Percentiles rank a stretch among this genome's conserved stretches.
Conservation (phyloP, 1,140 invertebrate genomes). For the Drosophila sp. region DNA sequence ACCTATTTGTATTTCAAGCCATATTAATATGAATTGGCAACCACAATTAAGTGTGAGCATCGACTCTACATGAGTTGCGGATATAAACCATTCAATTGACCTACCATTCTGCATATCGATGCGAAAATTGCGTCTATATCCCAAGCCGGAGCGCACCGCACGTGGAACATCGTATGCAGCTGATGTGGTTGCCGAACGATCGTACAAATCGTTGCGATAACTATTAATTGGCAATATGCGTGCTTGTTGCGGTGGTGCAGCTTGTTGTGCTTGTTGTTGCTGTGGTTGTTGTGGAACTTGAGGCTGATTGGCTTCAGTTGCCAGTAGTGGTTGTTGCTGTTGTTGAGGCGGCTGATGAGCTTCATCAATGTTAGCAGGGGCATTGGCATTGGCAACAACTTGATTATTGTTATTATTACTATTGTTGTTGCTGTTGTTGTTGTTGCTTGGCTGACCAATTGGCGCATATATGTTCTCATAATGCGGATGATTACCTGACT, state of each 20-base stretch:
- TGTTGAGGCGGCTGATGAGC: slow-evolving; percentile 49
- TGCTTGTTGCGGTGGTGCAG: slow-evolving; percentile 46
- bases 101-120: slow-evolving; percentile 80
- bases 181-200: slow-evolving; percentile 62
- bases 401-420: slow-evolving; percentile 66
- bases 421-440: slow-evolving; percentile 63
- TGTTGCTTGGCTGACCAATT: slow-evolving; percentile 80
- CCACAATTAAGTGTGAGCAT: too few species aligned
- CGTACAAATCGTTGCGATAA: slow-evolving; percentile 84
- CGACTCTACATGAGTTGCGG: too few species aligned
- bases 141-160: slow-evolving; percentile 78
- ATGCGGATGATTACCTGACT: slow-evolving; percentile 77
- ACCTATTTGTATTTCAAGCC: too few species aligned
- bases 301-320: slow-evolving; percentile 56
- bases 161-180: slow-evolving; percentile 82
- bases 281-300: slow-evolving; percentile 27
- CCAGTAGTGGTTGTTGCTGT: slow-evolving; percentile 43
- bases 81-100: not conserved
- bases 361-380: slow-evolving; percentile 76
- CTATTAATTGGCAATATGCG: slow-evolving; percentile 69
- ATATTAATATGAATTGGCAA: too few species aligned
- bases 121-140: slow-evolving; percentile 82
- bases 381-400: slow-evolving; percentile 63
- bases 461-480: slow-evolving; percentile 86
- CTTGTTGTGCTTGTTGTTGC: slow-evolving; percentile 51